Conservation (phyloP, 2,888 invertebrate genomes). For the Gari tellinella region DNA sequence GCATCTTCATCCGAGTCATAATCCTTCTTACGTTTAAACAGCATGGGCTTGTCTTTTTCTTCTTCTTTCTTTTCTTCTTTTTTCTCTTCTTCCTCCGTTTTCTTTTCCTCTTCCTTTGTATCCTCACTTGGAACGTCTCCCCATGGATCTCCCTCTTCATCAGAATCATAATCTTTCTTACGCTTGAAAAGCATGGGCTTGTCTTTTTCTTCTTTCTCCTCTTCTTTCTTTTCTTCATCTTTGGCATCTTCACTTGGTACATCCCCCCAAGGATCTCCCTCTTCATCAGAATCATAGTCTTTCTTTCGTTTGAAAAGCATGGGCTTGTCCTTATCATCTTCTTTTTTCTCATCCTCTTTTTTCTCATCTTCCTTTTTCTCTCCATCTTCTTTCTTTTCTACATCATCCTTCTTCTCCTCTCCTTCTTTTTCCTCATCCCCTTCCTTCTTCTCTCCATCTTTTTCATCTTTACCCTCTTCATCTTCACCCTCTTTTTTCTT, state of each 20-base stretch:
- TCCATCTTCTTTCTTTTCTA: constrained; percentile 36
- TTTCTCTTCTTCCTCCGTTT: constrained; percentile 16
- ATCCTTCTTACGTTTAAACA: constrained; percentile 37
- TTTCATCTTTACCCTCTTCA: constrained; percentile 20
- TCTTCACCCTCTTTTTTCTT: constrained; percentile 43
- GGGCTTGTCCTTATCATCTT: constrained; percentile 31
- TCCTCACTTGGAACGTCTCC: constrained; percentile 28
- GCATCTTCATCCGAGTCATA: constrained; percentile 48
- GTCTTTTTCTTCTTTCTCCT: constrained; percentile 25
- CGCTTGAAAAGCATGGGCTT: constrained; percentile 35
- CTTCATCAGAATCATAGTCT: constrained; percentile 43
- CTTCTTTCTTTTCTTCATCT: constrained; percentile 31
- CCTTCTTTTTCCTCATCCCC: constrained; percentile 27
- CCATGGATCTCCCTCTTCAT: constrained; percentile 40
- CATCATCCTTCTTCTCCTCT: constrained; percentile 29
- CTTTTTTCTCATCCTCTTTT: constrained; percentile 31
- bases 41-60: constrained; percentile 35
- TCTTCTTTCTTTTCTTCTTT: constrained; percentile 21
- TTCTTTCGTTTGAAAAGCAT: constrained; percentile 36
- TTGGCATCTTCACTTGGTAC: constrained; percentile 21
- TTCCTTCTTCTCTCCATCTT: constrained; percentile 6
- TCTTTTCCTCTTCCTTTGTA: constrained; percentile 16
- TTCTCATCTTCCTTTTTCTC: constrained; percentile 15
- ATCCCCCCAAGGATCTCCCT: constrained; percentile 39
- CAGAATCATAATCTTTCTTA: constrained; percentile 45